Evolutionary conservation across 2,888 invertebrate genomes (phyloP).

Genomic region (Augiades crinisus): DNA sequence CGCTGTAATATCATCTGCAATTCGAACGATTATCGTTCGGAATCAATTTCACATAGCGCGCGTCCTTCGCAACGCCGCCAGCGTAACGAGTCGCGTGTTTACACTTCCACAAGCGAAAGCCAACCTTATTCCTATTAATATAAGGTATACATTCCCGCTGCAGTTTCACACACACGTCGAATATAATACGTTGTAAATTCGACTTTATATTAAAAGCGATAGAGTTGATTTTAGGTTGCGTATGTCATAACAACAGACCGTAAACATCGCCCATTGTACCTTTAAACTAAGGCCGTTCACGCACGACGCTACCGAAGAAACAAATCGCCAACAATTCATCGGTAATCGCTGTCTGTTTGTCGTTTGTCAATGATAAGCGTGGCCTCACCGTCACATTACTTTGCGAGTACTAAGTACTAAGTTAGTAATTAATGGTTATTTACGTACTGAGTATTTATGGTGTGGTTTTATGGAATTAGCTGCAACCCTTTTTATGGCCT

Average conservation of each 20-base stretch:
- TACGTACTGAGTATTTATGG: too few species aligned
- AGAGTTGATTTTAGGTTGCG: constrained; percentile 29
- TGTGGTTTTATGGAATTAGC: too few species aligned
- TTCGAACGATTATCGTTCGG: constrained; percentile 29
- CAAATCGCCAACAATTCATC: too few species aligned
- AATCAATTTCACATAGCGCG: constrained; percentile 57
- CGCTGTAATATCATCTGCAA: constrained; percentile 22
- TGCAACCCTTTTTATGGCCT: too few species aligned
- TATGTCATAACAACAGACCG: constrained; percentile 15
- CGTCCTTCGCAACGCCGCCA: constrained; percentile 51
- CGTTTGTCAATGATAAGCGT: too few species aligned
- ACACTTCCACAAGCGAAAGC: constrained; percentile 15
- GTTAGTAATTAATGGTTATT: too few species aligned
- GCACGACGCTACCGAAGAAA: constrained; percentile 2
- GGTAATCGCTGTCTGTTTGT: too few species aligned
- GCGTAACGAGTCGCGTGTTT: constrained; percentile 59
- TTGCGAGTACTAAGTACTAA: too few species aligned
- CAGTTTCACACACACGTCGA: background rate
- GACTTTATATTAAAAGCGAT: constrained; percentile 4
- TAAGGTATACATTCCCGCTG: constrained; percentile 10
- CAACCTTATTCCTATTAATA: constrained; percentile 17
- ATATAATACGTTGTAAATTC: background rate
- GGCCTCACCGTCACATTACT: too few species aligned
- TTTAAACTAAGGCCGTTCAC: constrained; percentile 32
- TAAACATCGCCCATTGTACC: constrained; percentile 38